Percentiles rank a stretch among this genome's conserved stretches.
Conservation (phyloP, 2,113 vertebrate species). For the Nyctibius bracteatus region DNA sequence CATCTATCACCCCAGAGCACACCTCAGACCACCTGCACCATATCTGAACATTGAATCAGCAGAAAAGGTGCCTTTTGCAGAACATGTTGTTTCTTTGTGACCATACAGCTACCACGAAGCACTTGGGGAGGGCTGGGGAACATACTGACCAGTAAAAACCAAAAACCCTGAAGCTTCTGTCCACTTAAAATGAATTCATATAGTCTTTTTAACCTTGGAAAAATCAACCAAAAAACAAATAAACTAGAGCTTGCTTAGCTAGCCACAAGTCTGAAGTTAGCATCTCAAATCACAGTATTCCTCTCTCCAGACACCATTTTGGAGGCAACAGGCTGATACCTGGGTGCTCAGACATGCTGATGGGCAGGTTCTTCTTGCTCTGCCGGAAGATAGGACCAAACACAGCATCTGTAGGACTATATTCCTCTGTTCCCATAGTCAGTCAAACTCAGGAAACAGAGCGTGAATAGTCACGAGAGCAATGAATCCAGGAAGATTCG, state of each 20-base stretch:
- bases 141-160: neutral
- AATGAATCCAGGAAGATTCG: neutral
- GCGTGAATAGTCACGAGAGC: neutral
- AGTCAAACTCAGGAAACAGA: neutral
- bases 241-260: neutral
- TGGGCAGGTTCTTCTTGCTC: neutral
- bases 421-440: neutral
- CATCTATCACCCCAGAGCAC: neutral
- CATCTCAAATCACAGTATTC: neutral
- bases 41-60: fast-evolving
- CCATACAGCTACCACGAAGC: neutral
- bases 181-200: neutral
- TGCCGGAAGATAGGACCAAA: neutral
- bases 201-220: neutral
- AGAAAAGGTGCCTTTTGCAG: neutral
- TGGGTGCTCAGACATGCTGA: neutral
- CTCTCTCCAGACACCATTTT: neutral
- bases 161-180: neutral
- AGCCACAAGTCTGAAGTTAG: neutral
- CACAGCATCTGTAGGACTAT: neutral
- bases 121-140: neutral
- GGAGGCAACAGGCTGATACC: neutral
- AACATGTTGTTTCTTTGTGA: fast-evolving
- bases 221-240: neutral
- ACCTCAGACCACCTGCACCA: neutral